Evolutionary conservation across 1,140 invertebrate species (phyloP).

Genomic region (Drosophila nasuta): DNA sequence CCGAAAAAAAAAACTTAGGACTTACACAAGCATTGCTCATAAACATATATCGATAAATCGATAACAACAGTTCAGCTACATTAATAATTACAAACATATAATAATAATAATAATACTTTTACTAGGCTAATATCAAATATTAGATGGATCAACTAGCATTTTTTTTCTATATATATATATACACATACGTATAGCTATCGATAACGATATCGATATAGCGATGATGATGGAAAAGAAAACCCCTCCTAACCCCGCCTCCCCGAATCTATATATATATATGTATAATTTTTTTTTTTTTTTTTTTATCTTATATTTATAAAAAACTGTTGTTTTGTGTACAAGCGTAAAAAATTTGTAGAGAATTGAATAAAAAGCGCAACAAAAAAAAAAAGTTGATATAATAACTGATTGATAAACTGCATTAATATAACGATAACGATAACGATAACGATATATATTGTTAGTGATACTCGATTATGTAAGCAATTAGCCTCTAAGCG

Average conservation of each 20-base stretch:
- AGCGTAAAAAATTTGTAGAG: conserved; percentile 63
- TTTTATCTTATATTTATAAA: conserved; percentile 65
- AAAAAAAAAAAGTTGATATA: not conserved
- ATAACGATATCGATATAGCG: conserved; percentile 27
- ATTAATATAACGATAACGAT: conserved; percentile 34
- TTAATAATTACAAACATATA: conserved; percentile 12
- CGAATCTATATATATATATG: conserved; percentile 1
- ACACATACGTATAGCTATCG: conserved; percentile 24
- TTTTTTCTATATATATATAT: conserved; percentile 56
- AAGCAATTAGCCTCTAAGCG: conserved; percentile 67
- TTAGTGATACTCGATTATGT: conserved; percentile 77
- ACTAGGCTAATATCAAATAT: conserved; percentile 77
- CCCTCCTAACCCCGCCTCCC: conserved; percentile 23
- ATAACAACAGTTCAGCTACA: conserved; percentile 16
- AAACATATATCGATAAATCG: conserved; percentile 23
- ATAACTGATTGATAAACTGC: conserved; percentile 34
- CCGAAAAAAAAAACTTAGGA: conserved; percentile 37
- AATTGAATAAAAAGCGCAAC: conserved; percentile 47
- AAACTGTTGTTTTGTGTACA: conserved; percentile 70
- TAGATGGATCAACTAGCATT: conserved; percentile 79
- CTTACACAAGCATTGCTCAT: conserved; percentile 66
- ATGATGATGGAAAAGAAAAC: conserved; percentile 22
- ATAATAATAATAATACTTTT: conserved; percentile 49
- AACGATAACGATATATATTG: conserved; percentile 69
- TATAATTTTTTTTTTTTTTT: conserved; percentile 43